phyloP scores from a whole-genome alignment of 2,888 invertebrate species.

The Dexiosoma caninum region DNA sequence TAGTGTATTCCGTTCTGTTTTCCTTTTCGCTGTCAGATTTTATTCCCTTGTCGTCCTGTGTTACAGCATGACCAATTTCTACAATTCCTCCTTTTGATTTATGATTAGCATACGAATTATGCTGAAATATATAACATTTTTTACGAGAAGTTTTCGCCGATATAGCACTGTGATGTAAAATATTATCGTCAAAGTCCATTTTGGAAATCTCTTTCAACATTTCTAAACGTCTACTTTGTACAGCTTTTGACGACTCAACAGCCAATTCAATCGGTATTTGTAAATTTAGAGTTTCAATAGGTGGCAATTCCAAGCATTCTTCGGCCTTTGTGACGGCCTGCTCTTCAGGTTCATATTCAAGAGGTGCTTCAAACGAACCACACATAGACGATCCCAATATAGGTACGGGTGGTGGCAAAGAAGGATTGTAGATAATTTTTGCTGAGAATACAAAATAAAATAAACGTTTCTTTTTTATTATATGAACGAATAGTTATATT shows the following conservation, averaged over 20 bases:
- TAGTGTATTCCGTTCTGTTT: slow-evolving; percentile 66
- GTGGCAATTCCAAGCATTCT: slow-evolving; percentile 86
- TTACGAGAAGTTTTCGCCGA: slow-evolving; percentile 61
- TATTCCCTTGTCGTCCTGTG: slow-evolving; percentile 11
- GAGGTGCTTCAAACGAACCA: slow-evolving; percentile 74
- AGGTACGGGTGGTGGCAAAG: slow-evolving; percentile 75
- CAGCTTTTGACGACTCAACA: slow-evolving; percentile 73
- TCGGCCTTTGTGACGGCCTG: slow-evolving; percentile 82
- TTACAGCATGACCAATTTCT: slow-evolving; percentile 73
- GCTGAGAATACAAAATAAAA: slow-evolving; percentile 51
- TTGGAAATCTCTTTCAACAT: slow-evolving; percentile 85
- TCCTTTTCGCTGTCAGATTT: background rate
- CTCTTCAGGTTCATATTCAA: slow-evolving; percentile 77
- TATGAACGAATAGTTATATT: slow-evolving; percentile 58
- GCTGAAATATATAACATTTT: slow-evolving; percentile 53
- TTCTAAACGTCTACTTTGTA: slow-evolving; percentile 80
- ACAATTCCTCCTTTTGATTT: slow-evolving; percentile 72
- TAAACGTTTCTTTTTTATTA: background rate
- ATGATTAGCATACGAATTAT: slow-evolving; percentile 35
- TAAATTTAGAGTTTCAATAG: slow-evolving; percentile 79
- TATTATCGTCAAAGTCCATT: slow-evolving; percentile 85
- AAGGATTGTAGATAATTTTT: slow-evolving; percentile 76
- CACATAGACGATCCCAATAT: slow-evolving; percentile 67
- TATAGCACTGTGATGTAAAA: slow-evolving; percentile 82
- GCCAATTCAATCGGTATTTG: slow-evolving; percentile 77